Percentiles rank a stretch among this genome's conserved stretches.
These are phyloP conservation scores for Perca flavescens DNA, from an alignment of 2,113 vertebrate species.

Conservation along the genomic window DNA sequence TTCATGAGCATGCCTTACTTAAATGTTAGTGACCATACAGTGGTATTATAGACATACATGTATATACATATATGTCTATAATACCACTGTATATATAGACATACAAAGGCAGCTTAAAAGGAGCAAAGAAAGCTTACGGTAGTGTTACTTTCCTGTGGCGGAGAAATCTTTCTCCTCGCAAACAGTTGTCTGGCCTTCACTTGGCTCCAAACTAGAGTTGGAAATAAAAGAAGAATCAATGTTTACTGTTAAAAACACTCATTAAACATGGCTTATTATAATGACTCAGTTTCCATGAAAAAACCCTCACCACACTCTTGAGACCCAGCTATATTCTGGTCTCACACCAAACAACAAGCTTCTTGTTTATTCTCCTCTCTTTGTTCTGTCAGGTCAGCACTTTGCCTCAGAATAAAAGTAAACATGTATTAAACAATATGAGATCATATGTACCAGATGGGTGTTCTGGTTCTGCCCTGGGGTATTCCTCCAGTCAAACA, in stretches of 20 bases:
- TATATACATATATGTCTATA: no score
- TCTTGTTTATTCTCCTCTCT: not conserved
- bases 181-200: slow-evolving; percentile 75
- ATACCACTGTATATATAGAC: no score
- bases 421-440: not conserved
- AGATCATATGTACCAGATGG: not conserved
- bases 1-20: not conserved
- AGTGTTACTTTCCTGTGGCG: slow-evolving; percentile 42
- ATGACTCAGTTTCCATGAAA: not conserved
- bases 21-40: not conserved
- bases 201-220: slow-evolving; percentile 61
- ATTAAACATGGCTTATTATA: not conserved
- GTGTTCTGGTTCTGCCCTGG: not conserved
- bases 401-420: not conserved
- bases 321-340: not conserved
- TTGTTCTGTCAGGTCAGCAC: not conserved
- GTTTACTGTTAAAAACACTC: not conserved
- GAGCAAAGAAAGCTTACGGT: slow-evolving; percentile 59
- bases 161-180: slow-evolving; percentile 70
- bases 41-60: no score
- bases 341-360: not conserved
- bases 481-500: not conserved
- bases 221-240: slow-evolving; percentile 11
- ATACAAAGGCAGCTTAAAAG: not conserved
- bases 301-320: not conserved